Evolutionary conservation across 2,888 invertebrate genomes (phyloP).

Genomic region (Drosophila niveifrons): DNA sequence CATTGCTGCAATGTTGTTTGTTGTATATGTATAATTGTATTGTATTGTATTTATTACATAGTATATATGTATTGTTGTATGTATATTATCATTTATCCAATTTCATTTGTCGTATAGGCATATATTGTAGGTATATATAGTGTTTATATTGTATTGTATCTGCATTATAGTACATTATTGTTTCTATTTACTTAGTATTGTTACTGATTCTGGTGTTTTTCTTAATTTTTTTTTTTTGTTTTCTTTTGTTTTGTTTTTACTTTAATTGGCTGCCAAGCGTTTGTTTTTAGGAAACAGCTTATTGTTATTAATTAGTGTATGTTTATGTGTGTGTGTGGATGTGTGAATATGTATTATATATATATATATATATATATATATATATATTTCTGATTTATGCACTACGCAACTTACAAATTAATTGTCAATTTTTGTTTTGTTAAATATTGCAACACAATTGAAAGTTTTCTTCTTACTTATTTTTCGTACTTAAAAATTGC

Average conservation of each 20-base stretch:
- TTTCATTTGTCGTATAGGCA: constrained; percentile 75
- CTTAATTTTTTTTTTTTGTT: constrained; percentile 9
- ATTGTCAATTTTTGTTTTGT: constrained; percentile 19
- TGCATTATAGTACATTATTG: constrained; percentile 79
- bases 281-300: constrained; percentile 71
- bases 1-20: constrained; percentile 22
- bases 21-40: constrained; percentile 64
- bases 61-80: constrained; percentile 37
- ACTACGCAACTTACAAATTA: constrained; percentile 69
- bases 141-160: constrained; percentile 69
- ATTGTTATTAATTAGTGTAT: constrained; percentile 55
- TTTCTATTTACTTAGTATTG: constrained; percentile 80
- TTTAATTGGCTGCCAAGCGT: constrained; percentile 65
- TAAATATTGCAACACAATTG: constrained; percentile 75
- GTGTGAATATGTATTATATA: constrained; percentile 23
- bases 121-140: constrained; percentile 79
- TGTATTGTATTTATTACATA: constrained; percentile 23
- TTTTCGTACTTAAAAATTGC: constrained; percentile 65
- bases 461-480: constrained; percentile 42
- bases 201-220: constrained; percentile 53
- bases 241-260: constrained; percentile 39
- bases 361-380: constrained; percentile 26
- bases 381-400: constrained; percentile 51
- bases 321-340: constrained; percentile 29
- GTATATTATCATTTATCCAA: constrained; percentile 61